Base-by-base conservation (phyloP, 2,888 invertebrate genomes). In the Oasisia sp. region DNA sequence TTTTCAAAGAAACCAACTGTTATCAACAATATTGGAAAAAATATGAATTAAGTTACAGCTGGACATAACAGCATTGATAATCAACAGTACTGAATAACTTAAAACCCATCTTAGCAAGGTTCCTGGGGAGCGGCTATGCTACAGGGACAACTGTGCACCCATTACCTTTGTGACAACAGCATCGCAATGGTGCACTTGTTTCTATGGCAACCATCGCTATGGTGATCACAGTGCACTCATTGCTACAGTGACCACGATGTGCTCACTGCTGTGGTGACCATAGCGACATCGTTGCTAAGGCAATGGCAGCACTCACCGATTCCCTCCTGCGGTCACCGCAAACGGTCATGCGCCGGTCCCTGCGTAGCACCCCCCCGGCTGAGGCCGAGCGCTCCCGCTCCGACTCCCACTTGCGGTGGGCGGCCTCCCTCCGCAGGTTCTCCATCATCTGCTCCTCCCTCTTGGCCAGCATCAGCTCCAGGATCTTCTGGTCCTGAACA, bases 401-500 rank as follows among this genome's bases (percentile, higher is more conserved):
- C n/a, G 38, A 74, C n/a, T 92, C 92, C 92, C 92, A 92, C 32
- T 92, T 89, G 27, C 89, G 14, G n/a, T 92, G 91, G 32, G 91
- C 89, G n/a, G 91, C 27, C 32, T 92, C 92, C n/a, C 92, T 56
- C 14, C 32, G 90, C 32, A 12, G 89, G n/a, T 44, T 32, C 56
- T 32, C 50, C 89, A 56, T 89, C 89, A 50, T 89, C 90, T 92
- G 93, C 56, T 91, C 91, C 56, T 92, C 92, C 32, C 91, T 32
- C 91, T 92, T 92, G 32, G 58, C 89, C 32, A 93, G 14, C 93
- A 93, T 91, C 74, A 93, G 32, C 58, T 93, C 74, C 89, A 93
- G 92, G 58, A 93, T 93, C 93, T 93, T 93, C 91, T 93, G 93
- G 50, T 93, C 93, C 93, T 93, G 92, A 12, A 38, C 38, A 38